Percentiles rank a stretch among this genome's conserved stretches.
Evolutionary conservation across 2,113 vertebrate genomes (phyloP).

Genomic region (Nibea albiflora): DNA sequence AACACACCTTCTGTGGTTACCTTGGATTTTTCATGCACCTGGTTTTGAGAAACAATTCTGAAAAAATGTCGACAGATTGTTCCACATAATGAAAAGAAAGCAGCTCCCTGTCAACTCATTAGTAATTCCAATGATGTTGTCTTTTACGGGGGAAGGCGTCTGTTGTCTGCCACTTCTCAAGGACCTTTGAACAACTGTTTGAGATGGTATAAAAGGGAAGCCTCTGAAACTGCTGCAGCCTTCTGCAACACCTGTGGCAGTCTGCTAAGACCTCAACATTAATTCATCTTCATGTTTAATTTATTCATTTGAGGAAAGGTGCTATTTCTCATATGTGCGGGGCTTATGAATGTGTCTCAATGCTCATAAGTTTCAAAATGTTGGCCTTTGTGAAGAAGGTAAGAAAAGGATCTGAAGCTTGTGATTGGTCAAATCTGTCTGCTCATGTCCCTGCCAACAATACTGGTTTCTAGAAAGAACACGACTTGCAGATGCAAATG

Average conservation of each 20-base stretch:
- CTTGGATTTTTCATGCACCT: not conserved
- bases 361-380: not conserved
- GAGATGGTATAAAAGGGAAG: not conserved
- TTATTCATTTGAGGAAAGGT: not conserved
- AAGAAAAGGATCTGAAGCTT: not conserved
- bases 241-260: constrained; percentile 34
- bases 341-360: not conserved
- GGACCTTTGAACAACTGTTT: constrained; percentile 16
- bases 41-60: not conserved
- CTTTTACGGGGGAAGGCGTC: not conserved
- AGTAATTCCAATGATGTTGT: not conserved
- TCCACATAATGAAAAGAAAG: not conserved
- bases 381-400: not conserved
- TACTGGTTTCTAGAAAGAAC: not conserved
- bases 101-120: not conserved
- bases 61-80: not conserved
- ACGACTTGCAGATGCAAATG: not conserved
- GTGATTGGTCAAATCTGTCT: not conserved
- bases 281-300: constrained; percentile 16
- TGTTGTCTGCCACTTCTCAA: constrained; percentile 10
- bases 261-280: not conserved
- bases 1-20: not conserved
- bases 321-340: not conserved
- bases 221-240: not conserved
- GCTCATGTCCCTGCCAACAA: not conserved